phyloP scores from a whole-genome alignment of 2,888 invertebrate genomes.

The Digitonthophagus gazella region DNA sequence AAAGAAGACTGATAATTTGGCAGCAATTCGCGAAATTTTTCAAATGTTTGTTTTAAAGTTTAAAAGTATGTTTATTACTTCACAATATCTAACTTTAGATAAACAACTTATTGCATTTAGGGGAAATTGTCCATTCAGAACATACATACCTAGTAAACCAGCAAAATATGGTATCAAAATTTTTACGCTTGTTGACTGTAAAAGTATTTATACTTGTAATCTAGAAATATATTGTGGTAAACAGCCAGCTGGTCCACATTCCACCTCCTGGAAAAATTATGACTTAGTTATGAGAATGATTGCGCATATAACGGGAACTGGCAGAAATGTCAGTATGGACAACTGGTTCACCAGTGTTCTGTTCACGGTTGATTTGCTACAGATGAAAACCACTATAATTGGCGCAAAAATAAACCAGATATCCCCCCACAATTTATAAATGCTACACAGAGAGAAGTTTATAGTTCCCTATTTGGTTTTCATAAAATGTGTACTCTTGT shows the following conservation, averaged over 20 bases:
- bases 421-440: not conserved
- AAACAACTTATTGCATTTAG: conserved; percentile 35
- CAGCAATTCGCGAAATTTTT: conserved; percentile 29
- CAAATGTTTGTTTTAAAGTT: conserved; percentile 33
- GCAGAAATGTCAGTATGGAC: conserved; percentile 15
- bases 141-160: conserved; percentile 35
- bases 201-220: conserved; percentile 18
- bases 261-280: not conserved
- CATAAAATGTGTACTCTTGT: not conserved
- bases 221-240: conserved; percentile 24
- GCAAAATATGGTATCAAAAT: conserved; percentile 38
- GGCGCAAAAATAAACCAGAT: not conserved
- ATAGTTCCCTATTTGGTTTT: not conserved
- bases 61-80: conserved; percentile 29
- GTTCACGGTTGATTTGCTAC: conserved; percentile 8
- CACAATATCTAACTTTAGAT: conserved; percentile 35
- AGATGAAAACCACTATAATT: conserved; percentile 7
- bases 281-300: conserved; percentile 6
- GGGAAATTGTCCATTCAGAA: conserved; percentile 27
- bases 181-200: conserved; percentile 11
- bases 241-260: conserved; percentile 19
- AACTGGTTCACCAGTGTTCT: conserved; percentile 20
- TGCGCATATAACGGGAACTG: conserved; percentile 16
- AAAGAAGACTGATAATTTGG: conserved; percentile 12
- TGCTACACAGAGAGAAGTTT: not conserved